Evolutionary conservation across 1,140 invertebrate genomes (phyloP).

Genomic region (Pseudachorutes palmiensis): DNA sequence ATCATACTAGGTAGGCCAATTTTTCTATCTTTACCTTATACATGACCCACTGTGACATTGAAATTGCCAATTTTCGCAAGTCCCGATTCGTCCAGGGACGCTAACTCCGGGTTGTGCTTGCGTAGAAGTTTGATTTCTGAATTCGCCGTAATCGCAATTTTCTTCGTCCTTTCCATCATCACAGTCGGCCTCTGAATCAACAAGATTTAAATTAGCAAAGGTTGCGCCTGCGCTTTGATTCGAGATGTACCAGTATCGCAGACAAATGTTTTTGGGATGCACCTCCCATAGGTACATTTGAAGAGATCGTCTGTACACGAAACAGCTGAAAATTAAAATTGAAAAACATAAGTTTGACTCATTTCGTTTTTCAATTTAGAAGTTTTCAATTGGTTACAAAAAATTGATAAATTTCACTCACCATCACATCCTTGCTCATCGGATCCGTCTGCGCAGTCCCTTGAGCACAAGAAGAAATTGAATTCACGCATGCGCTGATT

Average conservation of each 20-base stretch:
- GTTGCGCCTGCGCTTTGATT: neutral
- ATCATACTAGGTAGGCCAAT: neutral
- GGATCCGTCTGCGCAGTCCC: no score
- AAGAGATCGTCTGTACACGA: neutral
- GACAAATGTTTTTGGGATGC: neutral
- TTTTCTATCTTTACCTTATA: neutral
- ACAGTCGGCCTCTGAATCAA: neutral
- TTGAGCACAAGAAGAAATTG: no score
- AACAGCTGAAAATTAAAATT: neutral
- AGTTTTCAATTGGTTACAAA: no score
- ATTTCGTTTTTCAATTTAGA: no score
- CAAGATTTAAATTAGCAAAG: neutral
- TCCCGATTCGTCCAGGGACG: neutral
- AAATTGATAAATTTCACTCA: no score
- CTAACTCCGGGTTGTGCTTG: neutral
- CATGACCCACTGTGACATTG: neutral
- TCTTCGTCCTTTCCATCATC: neutral
- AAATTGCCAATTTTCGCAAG: neutral
- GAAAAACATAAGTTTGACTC: no score
- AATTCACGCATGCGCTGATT: no score
- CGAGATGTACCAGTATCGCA: neutral
- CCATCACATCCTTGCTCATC: no score
- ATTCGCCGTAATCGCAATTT: neutral
- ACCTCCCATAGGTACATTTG: neutral
- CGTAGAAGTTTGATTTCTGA: neutral